Evolutionary conservation across 2,113 vertebrate genomes (phyloP).

Genomic region (Ophthalmolycus amberensis): DNA sequence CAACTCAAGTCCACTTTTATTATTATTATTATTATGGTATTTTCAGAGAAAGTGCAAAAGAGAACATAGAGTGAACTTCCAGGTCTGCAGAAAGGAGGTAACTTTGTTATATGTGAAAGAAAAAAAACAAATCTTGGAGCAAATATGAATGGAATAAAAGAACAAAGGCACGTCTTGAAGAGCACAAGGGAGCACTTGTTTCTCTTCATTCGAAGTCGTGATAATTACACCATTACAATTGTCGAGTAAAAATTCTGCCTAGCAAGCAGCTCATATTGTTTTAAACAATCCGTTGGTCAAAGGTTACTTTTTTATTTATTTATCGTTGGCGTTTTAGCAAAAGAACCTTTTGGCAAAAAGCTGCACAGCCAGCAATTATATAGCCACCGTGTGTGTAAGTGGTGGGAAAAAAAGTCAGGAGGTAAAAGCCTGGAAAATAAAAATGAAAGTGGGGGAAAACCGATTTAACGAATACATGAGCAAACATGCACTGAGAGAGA

Average conservation of each 20-base stretch:
- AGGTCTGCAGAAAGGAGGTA: background rate
- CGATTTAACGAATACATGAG: slow-evolving; percentile 34
- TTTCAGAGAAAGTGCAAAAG: no score
- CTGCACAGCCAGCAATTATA: slow-evolving; percentile 1
- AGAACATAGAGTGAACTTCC: no score
- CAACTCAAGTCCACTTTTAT: background rate
- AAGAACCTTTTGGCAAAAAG: slow-evolving; percentile 18
- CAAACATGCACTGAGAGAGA: background rate
- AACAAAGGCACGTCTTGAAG: slow-evolving; percentile 39
- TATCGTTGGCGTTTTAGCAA: slow-evolving; percentile 29
- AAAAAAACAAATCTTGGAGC: slow-evolving; percentile 2
- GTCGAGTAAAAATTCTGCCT: background rate
- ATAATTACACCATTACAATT: slow-evolving; percentile 35
- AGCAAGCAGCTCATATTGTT: slow-evolving; percentile 34
- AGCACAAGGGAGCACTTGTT: slow-evolving; percentile 5
- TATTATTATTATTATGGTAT: background rate
- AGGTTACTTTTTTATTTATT: slow-evolving; percentile 46
- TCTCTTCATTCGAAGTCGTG: slow-evolving; percentile 17
- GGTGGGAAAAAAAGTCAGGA: background rate
- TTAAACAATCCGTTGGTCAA: slow-evolving; percentile 31
- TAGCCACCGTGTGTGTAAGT: background rate
- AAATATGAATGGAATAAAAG: slow-evolving; percentile 38
- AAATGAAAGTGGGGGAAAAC: slow-evolving; percentile 2
- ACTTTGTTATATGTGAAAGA: slow-evolving; percentile 18
- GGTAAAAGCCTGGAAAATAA: background rate